These are phyloP conservation scores for Notodonta dromedarius DNA, from an alignment of 2,888 invertebrate genomes.

Conservation along the genomic window DNA sequence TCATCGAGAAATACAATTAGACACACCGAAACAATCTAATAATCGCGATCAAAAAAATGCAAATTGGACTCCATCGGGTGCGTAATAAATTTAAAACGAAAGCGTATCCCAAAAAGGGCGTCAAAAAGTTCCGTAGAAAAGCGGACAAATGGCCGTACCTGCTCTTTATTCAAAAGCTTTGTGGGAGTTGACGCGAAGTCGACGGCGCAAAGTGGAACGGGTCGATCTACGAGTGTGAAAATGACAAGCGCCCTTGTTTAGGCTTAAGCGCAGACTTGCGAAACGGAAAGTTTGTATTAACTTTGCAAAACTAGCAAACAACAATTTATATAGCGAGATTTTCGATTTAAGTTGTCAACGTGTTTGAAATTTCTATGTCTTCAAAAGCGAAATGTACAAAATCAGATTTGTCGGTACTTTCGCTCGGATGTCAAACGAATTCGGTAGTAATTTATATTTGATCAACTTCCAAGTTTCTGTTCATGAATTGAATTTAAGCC, in stretches of 20 bases:
- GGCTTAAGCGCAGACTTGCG: conserved; percentile 47
- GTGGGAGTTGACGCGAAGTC: conserved; percentile 57
- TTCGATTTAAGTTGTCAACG: conserved; percentile 36
- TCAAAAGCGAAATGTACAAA: conserved; percentile 3
- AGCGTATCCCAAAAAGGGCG: conserved; percentile 39
- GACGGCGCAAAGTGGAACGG: conserved; percentile 42
- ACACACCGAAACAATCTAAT: conserved; percentile 2
- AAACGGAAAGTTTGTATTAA: conserved; percentile 43
- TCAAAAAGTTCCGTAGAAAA: conserved; percentile 55
- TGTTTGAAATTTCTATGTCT: conserved; percentile 13
- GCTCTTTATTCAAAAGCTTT: conserved; percentile 66
- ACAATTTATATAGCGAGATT: conserved; percentile 33
- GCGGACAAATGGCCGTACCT: conserved; percentile 50
- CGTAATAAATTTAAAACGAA: conserved; percentile 40
- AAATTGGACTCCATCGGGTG: conserved; percentile 2
- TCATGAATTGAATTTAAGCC: not conserved
- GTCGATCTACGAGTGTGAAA: conserved; percentile 53
- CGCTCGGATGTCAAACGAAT: not conserved
- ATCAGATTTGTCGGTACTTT: not conserved
- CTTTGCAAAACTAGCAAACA: conserved; percentile 43
- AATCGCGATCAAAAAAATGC: conserved; percentile 5
- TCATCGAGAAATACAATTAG: conserved; percentile 1
- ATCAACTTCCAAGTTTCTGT: not conserved
- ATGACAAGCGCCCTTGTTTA: conserved; percentile 61
- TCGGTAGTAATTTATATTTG: not conserved